Evolutionary conservation across 2,797 vertebrate species (phyloP).

Genomic region (Macroramphosus scolopax): DNA sequence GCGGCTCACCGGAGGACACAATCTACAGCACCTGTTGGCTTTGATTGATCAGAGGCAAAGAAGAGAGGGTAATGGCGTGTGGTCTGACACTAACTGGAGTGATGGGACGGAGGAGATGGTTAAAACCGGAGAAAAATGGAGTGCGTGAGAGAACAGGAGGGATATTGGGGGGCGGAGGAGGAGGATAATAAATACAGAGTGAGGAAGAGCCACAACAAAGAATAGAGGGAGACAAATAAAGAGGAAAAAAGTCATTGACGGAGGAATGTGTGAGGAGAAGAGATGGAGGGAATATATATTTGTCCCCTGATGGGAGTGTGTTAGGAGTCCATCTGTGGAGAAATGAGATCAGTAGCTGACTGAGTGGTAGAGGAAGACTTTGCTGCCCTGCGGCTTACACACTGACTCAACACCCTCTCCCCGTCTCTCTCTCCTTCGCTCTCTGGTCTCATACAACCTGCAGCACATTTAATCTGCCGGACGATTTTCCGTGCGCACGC

Average conservation of each 20-base stretch:
- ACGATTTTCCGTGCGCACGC: conserved; percentile 28
- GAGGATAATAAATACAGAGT: conserved; percentile 59
- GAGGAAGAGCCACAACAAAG: conserved; percentile 22
- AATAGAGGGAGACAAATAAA: conserved; percentile 32
- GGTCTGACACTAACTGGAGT: conserved; percentile 46
- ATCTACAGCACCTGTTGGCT: conserved; percentile 71
- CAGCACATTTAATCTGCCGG: conserved; percentile 63
- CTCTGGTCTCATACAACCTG: conserved; percentile 60
- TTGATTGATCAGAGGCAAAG: conserved; percentile 66
- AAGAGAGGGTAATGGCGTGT: conserved; percentile 56
- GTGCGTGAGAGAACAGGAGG: conserved; percentile 19
- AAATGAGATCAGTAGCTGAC: conserved; percentile 73
- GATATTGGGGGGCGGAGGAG: conserved; percentile 35
- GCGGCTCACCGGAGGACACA: conserved; percentile 48
- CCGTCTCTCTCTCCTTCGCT: conserved; percentile 28
- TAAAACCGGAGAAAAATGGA: conserved; percentile 49
- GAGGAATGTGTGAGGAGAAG: conserved; percentile 49
- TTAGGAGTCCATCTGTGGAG: conserved; percentile 72
- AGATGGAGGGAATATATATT: conserved; percentile 61
- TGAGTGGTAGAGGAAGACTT: conserved; percentile 67
- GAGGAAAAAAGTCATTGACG: conserved; percentile 42
- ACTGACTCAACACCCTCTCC: conserved; percentile 54
- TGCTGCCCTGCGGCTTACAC: conserved; percentile 68
- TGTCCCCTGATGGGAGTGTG: conserved; percentile 68
- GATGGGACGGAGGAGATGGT: conserved; percentile 52